Conservation (phyloP, 1,140 invertebrate genomes). For the Drosophila pseudoobscura region DNA sequence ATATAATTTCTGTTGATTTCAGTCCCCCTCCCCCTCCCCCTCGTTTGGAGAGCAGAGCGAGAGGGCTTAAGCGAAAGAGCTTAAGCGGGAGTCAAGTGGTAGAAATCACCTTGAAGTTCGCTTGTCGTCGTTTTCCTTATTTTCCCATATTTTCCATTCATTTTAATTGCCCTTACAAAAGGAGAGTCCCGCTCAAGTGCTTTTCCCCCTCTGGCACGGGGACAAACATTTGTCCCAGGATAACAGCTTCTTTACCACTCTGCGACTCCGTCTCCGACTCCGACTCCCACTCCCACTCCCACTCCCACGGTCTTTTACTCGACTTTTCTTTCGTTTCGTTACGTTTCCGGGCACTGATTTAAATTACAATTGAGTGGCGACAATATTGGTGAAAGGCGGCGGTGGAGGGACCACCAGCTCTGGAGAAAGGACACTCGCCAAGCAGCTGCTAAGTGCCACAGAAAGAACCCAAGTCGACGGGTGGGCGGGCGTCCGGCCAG, state of each 20-base stretch:
- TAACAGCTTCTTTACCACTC: conserved; percentile 44
- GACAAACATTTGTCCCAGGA: conserved; percentile 55
- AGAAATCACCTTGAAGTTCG: conserved; percentile 42
- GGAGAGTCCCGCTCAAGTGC: conserved; percentile 23
- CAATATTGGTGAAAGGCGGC: conserved; percentile 61
- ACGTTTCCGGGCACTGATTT: conserved; percentile 58
- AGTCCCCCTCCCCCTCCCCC: conserved; percentile 19
- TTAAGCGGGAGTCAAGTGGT: conserved; percentile 35
- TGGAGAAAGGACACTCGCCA: conserved; percentile 15
- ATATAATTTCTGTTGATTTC: conserved; percentile 70
- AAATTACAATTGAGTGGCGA: conserved; percentile 81
- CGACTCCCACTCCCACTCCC: too few species aligned
- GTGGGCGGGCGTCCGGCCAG: conserved; percentile 26
- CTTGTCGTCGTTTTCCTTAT: conserved; percentile 7
- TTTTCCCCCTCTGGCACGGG: conserved; percentile 17
- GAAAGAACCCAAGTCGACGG: conserved; percentile 10
- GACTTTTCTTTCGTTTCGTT: too few species aligned
- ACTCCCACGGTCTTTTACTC: too few species aligned
- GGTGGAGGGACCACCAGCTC: not conserved
- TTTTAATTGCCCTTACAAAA: conserved; percentile 57
- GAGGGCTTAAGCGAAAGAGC: conserved; percentile 16
- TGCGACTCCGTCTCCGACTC: conserved; percentile 5
- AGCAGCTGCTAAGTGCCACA: conserved; percentile 64
- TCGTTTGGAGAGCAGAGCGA: not conserved
- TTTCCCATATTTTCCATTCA: conserved; percentile 25